Evolutionary conservation across 2,888 invertebrate species (phyloP), one percentile per base, ranked within the genome.

Genomic region (Caenorhabditis macrosperma): DNA sequence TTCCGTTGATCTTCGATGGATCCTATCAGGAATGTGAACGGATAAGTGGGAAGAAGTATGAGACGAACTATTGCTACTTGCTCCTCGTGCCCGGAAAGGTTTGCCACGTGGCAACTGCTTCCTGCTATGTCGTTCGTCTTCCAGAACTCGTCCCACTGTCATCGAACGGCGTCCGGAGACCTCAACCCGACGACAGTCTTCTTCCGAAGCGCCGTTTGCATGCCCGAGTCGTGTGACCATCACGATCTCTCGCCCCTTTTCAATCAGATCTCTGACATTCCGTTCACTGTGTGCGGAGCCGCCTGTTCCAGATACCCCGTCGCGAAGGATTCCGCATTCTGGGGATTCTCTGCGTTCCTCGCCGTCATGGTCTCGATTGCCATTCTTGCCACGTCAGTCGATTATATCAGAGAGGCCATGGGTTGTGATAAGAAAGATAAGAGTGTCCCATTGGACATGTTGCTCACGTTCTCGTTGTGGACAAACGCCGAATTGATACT

Each of bases 381-480:
- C 15, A n/a, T 59, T 1, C 20, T 66, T 1, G 69, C 71, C 2
- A 71, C 66, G 20, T 24, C 52, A 17, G 24, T 66, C 15, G 78
- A 78, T 35, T 78, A 68, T 33, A 9, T 77, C 10, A 15, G 30
- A 5, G 46, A 52, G 1, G 26, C 24, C 10, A 30, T 41, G 7
- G 52, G 52, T 41, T 46, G 22, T 10, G 28, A 44, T 1, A 12
- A 52, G n/a, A 30, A 60, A 10, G 15, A 38, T 12, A 17, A 30
- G 10, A 20, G 17, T 17, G 28, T 24, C 10, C n/a, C 28, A 15
- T 12, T 75, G 7, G 44, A 57, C 30, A 66, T 66, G 1, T 20
- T 82, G 2, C 22, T 78, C 9, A 17, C 78, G 6, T 81, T 83
- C 33, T 83, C 82, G 1, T 38, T 83, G 4, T 83, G 80, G 72